Evolutionary conservation across 2,113 vertebrate species (phyloP).

Genomic region (Aspiorhynchus laticeps): DNA sequence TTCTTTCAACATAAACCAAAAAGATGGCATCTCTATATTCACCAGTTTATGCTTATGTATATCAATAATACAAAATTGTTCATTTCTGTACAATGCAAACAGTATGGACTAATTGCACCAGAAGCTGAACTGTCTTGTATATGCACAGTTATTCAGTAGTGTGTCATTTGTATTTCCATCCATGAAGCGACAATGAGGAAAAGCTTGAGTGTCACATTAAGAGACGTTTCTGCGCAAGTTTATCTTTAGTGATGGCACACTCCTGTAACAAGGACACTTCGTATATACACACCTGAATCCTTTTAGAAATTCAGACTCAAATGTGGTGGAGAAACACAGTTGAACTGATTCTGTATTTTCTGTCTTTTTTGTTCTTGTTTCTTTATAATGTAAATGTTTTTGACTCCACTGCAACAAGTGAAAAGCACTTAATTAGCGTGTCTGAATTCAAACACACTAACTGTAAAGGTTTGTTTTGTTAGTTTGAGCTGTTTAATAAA

Average conservation of each 20-base stretch:
- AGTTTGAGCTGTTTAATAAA: constrained; percentile 70
- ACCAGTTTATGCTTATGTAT: constrained; percentile 29
- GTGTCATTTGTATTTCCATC: constrained; percentile 70
- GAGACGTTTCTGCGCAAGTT: neutral
- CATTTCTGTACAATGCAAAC: constrained; percentile 26
- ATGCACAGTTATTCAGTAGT: constrained; percentile 71
- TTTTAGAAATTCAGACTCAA: constrained; percentile 62
- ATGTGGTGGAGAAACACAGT: constrained; percentile 59
- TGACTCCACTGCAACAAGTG: constrained; percentile 76
- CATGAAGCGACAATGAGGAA: constrained; percentile 13
- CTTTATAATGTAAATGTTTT: constrained; percentile 70
- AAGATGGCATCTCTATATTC: neutral
- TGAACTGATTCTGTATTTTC: constrained; percentile 58
- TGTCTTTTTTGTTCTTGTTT: constrained; percentile 61
- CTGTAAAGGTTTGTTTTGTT: constrained; percentile 66
- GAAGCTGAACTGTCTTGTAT: constrained; percentile 73
- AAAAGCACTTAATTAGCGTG: constrained; percentile 78
- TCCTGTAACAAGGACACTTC: neutral
- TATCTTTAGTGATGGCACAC: neutral
- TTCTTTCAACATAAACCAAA: constrained; percentile 34
- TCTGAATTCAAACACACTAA: constrained; percentile 75
- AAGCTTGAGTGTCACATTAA: neutral
- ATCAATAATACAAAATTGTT: constrained; percentile 22
- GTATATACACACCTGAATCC: constrained; percentile 52
- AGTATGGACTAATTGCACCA: constrained; percentile 46